These are phyloP conservation scores for Gadus macrocephalus DNA, from an alignment of 2,113 vertebrate genomes.

Conservation along the genomic window DNA sequence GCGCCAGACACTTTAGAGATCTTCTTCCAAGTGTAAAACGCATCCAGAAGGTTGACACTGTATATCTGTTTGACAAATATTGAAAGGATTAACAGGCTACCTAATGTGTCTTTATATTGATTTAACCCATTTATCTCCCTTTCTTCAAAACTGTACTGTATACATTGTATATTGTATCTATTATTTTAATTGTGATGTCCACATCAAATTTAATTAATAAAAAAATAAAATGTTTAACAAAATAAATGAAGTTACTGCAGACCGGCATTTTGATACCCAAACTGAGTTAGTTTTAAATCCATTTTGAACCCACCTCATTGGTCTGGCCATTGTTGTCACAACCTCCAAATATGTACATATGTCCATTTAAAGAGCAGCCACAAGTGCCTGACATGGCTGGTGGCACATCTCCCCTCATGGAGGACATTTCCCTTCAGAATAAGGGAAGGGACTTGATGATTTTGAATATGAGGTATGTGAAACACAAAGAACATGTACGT, in stretches of 20 bases:
- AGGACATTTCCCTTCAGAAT: constrained; percentile 79
- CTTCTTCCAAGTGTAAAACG: constrained; percentile 83
- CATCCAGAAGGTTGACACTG: constrained; percentile 81
- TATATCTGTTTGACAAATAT: constrained; percentile 78
- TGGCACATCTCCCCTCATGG: constrained; percentile 84
- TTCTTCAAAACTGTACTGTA: no score
- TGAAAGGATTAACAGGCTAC: not conserved
- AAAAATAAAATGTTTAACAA: no score
- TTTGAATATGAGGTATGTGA: not conserved
- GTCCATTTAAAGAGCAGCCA: constrained; percentile 80
- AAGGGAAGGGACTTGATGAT: constrained; percentile 5
- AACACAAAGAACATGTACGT: no score
- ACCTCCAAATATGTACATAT: constrained; percentile 90
- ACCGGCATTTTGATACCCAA: no score
- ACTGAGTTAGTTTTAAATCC: not conserved
- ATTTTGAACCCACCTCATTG: constrained; percentile 75
- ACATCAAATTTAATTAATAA: no score
- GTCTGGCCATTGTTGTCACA: constrained; percentile 92
- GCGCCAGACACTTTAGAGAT: constrained; percentile 72
- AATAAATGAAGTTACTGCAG: no score
- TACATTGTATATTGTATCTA: no score
- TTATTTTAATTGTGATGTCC: no score
- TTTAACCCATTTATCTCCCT: no score
- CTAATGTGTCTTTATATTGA: no score
- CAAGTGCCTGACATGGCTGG: constrained; percentile 92